Conservation (phyloP, 2,888 invertebrate genomes). For the Merodon equestris region DNA sequence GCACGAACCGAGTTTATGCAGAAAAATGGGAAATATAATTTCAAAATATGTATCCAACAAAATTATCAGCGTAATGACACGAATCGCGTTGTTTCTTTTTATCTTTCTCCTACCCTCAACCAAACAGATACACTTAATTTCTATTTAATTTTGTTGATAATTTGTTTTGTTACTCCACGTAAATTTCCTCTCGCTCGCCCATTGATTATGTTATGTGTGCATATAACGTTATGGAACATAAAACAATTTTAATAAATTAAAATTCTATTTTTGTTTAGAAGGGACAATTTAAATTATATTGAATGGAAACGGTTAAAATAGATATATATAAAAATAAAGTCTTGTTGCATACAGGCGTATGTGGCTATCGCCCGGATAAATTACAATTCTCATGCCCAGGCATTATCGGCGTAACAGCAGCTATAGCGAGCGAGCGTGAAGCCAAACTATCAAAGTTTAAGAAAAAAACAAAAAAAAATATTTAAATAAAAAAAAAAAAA, state of each 20-base stretch:
- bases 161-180: constrained; percentile 1
- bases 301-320: too few relatives aligned
- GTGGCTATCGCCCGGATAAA: too few relatives aligned
- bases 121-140: constrained; percentile 30
- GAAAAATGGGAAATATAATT: constrained; percentile 26
- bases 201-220: constrained; percentile 24
- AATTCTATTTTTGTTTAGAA: too few relatives aligned
- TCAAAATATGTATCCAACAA: constrained; percentile 9
- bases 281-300: too few relatives aligned
- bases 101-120: constrained; percentile 10
- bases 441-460: constrained; percentile 6
- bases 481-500: not conserved
- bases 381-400: too few relatives aligned
- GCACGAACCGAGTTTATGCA: constrained; percentile 17
- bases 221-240: constrained; percentile 32
- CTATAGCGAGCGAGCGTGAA: too few relatives aligned
- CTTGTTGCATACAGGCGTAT: too few relatives aligned
- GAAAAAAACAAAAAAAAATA: constrained; percentile 23
- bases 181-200: constrained; percentile 15
- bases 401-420: too few relatives aligned
- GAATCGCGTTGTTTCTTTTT: constrained; percentile 28
- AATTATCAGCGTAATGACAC: constrained; percentile 46
- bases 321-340: too few relatives aligned
- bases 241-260: constrained; percentile 1
- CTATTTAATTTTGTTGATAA: not conserved